Base-by-base conservation (phyloP, 64 coral and sea anemone genomes). In the Porites australiensis region DNA sequence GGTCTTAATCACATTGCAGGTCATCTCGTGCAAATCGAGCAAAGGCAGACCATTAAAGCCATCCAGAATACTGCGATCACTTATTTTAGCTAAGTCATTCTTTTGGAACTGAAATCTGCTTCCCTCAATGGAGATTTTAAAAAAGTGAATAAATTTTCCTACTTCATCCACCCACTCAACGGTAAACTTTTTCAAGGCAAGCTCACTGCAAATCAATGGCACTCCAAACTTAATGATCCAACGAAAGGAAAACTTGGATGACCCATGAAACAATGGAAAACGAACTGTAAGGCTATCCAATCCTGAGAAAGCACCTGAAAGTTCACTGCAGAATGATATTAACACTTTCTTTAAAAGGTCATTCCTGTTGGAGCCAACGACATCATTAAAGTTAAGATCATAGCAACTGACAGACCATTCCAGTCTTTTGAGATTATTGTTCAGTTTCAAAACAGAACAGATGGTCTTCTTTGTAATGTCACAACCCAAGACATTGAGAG, bases 361-460 rank as follows among this genome's bases (percentile, higher is more conserved):
- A 50, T 4, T 57, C 54, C 54, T 37, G 27, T 37, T 37, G 0
- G 27, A 37, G 27, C 27, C 27, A 37, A 37, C 27, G 27, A 37
- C 1, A 37, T 37, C 27, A 37, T 37, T 6, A 47, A 5, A 14
- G 37, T 22, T 3, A 84, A 47, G 64, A 37, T 84, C 81, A n/a
- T 9, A 45, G 10, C 8, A 2, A 22, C 18, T 51, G 0, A 84
- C 45, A 20, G 81, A 84, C 81, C 81, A 84, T 23, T 64, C 63
- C 61, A 84, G 14, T 5, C 44, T 68, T 37, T 20, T 70, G 19
- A 84, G 16, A 68, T 69, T 84, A 46, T 49, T 3, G 46, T 84
- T 84, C 44, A 51, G 46, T 84, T 84, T 84, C 9, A 84, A 84
- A 52, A 84, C 45, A 13, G 81, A 84, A 20, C 81, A 69, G 47